Base-by-base conservation (phyloP, 1,140 invertebrate species). In the Plectus sambesii region DNA sequence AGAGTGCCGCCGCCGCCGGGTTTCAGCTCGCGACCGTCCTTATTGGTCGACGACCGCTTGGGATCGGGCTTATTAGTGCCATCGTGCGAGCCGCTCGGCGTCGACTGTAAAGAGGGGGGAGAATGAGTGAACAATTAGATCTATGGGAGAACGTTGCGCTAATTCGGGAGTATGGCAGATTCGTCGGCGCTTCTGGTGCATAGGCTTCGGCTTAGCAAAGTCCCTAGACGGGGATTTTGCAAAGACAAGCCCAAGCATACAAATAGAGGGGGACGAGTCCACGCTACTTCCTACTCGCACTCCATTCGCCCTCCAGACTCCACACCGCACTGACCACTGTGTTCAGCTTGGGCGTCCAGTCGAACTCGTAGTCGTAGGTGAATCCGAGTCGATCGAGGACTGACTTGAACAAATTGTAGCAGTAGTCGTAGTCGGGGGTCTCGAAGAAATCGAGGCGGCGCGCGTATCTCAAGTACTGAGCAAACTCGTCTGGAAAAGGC, bases 371-470 rank as follows among this genome's bases (percentile, higher is more conserved):
- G 38, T 68, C 65, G 43, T 68, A 69, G 12, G 59, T 58, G 27
- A 45, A 38, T 5, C 67, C 64, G 6, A 51, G 37, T 19, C 65
- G 47, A 23, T 69, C 67, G 2, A 68, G 40, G n/a, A 68, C 67
- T 17, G 51, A 37, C 39, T 64, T 68, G 50, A 68, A 68, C 2
- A 68, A 40, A 35, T 69, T 64, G 43, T 66, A 66, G 33, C 67
- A 68, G 78, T 96, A 93, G 74, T 96, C 90, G 76, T 99, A 99
- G 74, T 99, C 92, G 24, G 94, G 94, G 50, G 89, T 94, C 78
- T 98, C 93, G 76, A 97, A 98, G 77, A 99, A 99, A 74, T 98
- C 90, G 68, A 99, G 77, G 70, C 87, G 80, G 61, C 93, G 79
- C 47, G 97, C 92, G 76, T 97, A 98, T 60, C 87, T 81, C 58